Percentiles rank a stretch among this genome's conserved stretches.
These are phyloP conservation scores for Calypte anna DNA, from an alignment of 2,113 vertebrate species.

Conservation along the genomic window DNA sequence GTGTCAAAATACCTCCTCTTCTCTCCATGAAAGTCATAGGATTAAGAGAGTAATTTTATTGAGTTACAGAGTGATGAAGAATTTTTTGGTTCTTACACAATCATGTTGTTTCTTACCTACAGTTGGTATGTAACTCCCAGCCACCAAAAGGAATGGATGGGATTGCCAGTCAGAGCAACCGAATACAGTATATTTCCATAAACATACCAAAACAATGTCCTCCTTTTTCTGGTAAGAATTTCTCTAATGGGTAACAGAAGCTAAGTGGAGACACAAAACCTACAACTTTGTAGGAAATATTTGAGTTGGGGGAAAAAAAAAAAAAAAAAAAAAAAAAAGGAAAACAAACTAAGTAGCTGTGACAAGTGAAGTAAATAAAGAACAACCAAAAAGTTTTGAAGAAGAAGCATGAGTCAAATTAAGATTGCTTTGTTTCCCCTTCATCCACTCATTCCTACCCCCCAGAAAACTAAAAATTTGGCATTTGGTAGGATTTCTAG, in stretches of 20 bases:
- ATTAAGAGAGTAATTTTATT: slow-evolving; percentile 28
- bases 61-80: not conserved
- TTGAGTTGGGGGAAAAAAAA: not conserved
- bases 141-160: slow-evolving; percentile 56
- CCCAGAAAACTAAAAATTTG: not conserved
- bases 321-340: not conserved
- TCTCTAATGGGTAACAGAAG: slow-evolving; percentile 52
- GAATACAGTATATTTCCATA: slow-evolving; percentile 42
- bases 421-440: not conserved
- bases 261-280: slow-evolving; percentile 51
- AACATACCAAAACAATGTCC: slow-evolving; percentile 54
- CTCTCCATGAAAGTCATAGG: not conserved
- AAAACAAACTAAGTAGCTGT: slow-evolving; percentile 41
- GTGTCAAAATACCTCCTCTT: not conserved
- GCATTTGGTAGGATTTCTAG: not conserved
- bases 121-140: slow-evolving; percentile 48
- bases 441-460: not conserved
- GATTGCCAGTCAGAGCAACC: slow-evolving; percentile 53
- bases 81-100: not conserved
- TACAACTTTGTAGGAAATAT: slow-evolving; percentile 34
- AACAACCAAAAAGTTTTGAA: not conserved
- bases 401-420: not conserved
- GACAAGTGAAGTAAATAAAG: slow-evolving; percentile 28
- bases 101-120: slow-evolving; percentile 45
- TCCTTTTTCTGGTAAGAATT: slow-evolving; percentile 54